Evolutionary conservation across 2,888 invertebrate species (phyloP).

Genomic region (Neuroscelio doddi): DNA sequence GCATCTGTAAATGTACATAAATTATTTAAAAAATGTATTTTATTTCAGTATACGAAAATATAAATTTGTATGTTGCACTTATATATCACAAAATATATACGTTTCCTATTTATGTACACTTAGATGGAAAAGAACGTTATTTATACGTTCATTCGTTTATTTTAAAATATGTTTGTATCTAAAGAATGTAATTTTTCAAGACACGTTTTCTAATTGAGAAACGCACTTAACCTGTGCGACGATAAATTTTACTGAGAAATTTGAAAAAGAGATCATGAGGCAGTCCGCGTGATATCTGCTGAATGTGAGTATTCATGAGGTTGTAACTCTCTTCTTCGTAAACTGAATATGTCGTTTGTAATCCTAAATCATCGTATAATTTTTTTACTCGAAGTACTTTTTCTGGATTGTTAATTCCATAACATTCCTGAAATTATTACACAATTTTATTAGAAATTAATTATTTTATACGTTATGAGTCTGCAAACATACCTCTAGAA

Average conservation of each 20-base stretch:
- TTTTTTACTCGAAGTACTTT: constrained; percentile 81
- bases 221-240: no score
- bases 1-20: no score
- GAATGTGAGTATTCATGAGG: constrained; percentile 86
- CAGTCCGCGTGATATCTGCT: constrained; percentile 86
- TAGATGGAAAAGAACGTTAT: neutral
- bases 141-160: neutral
- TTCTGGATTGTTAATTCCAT: constrained; percentile 80
- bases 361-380: constrained; percentile 83
- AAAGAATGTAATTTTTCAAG: no score
- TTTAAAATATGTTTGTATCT: no score
- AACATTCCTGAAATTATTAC: constrained; percentile 76
- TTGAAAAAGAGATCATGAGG: constrained; percentile 88
- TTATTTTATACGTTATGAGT: no score
- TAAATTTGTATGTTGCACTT: no score
- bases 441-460: no score
- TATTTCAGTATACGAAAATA: no score
- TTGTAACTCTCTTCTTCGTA: constrained; percentile 90
- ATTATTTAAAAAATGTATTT: no score
- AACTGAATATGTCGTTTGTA: constrained; percentile 83
- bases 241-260: constrained; percentile 86
- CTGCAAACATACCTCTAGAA: constrained; percentile 78
- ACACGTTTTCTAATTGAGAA: no score
- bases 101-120: no score
- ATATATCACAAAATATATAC: no score